These are phyloP conservation scores for Drosophila ambigua DNA, from an alignment of 1,140 invertebrate species.

Conservation along the genomic window DNA sequence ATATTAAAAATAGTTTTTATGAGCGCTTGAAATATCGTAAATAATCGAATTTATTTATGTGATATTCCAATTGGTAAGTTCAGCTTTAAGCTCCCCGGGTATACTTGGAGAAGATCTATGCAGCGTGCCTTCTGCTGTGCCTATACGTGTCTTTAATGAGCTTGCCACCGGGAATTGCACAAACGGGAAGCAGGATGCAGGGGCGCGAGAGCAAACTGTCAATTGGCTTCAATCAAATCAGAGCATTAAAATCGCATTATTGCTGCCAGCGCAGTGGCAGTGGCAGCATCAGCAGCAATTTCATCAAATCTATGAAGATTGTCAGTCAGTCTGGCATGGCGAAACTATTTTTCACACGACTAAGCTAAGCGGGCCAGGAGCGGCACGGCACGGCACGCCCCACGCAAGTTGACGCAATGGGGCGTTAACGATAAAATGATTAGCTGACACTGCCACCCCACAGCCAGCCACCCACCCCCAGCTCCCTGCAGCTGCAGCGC, in stretches of 20 bases:
- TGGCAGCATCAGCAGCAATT: constrained; percentile 16
- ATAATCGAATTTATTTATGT: too few species aligned
- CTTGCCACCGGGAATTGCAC: too few species aligned
- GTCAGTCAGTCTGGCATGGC: constrained; percentile 47
- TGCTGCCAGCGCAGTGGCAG: constrained; percentile 23
- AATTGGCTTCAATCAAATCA: constrained; percentile 74
- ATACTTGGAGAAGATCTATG: too few species aligned
- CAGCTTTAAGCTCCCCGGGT: too few species aligned
- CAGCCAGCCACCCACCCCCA: not conserved
- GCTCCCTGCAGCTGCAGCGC: constrained; percentile 4
- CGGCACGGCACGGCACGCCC: too few species aligned
- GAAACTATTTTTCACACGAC: constrained; percentile 68
- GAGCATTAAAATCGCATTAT: constrained; percentile 72
- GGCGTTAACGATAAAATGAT: constrained; percentile 71
- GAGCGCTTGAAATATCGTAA: too few species aligned
- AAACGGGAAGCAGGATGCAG: constrained; percentile 30
- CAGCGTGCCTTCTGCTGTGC: too few species aligned
- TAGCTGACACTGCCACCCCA: constrained; percentile 49
- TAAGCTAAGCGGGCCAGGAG: constrained; percentile 19
- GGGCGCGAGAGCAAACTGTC: constrained; percentile 53
- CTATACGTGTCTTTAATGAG: too few species aligned
- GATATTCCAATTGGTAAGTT: too few species aligned
- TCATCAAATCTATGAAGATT: constrained; percentile 41
- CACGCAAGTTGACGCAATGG: constrained; percentile 32
- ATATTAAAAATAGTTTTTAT: too few species aligned